Base-by-base conservation (phyloP, 2,888 invertebrate species). In the Lymantria dispar region DNA sequence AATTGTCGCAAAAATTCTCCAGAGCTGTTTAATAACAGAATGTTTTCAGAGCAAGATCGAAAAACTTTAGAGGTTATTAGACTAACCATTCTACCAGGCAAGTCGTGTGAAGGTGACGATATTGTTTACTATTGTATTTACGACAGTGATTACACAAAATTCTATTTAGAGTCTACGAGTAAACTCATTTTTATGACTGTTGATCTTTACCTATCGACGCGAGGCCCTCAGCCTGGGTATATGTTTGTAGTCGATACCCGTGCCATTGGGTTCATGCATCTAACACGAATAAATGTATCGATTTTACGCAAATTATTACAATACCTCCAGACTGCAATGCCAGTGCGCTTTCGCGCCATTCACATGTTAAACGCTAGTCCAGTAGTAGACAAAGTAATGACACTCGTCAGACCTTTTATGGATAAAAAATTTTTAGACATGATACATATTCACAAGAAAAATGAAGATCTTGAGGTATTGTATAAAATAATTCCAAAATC, bases 1-100 rank as follows among this genome's bases (percentile, higher is more conserved):
- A 84, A 85, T 29, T 80, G 92, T 48, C 91, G 93, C 56, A 91
- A 91, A 60, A 92, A 92, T 60, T 87, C 91, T 0, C 94, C 95
- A 0, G 94, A 95, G 69, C 90, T 95, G 59, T 95, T 95, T 67
- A 89, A 87, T 48, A 89, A 93, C 54, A 85, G 95, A 47, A 82
- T 92, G 13, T 67, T 94, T 58, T 83, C 84, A 54, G 83, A 89
- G 7, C 79, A 92, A 75, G 93, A 92, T 72, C 81, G 92, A 56
- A 79, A 77, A 48, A 74, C 73, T n/a, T 64, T 91, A 42, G 88
- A 92, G 55, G 90, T 90, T 33, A 60, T 93, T 30, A 43, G 46
- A 15, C 42, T 41, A 3, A 15, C 37, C 10, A 30, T 49, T 10
- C 15, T 53, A 8, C 52, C 52, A 7, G 43, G 22, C 1, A 43